These are phyloP conservation scores for Hedya salicella DNA, from an alignment of 2,888 invertebrate genomes.

Conservation along the genomic window DNA sequence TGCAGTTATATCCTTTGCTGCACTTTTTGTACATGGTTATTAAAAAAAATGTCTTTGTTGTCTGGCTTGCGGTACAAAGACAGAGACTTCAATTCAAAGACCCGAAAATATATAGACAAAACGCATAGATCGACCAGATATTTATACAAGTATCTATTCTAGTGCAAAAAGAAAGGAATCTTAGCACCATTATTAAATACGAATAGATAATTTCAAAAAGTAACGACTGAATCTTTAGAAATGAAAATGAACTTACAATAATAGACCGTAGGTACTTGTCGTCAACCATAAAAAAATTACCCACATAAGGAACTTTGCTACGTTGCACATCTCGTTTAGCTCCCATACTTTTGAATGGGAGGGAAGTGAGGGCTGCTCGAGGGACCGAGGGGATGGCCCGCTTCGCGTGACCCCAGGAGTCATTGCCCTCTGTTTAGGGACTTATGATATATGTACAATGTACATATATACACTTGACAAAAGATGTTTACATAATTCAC, in stretches of 20 bases:
- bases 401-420: constrained; percentile 31
- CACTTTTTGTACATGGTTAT: no score
- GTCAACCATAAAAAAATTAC: neutral
- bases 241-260: neutral
- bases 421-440: constrained; percentile 41
- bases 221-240: no score
- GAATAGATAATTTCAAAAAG: no score
- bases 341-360: constrained; percentile 32
- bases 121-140: no score
- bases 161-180: no score
- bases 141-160: no score
- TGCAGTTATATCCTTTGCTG: no score
- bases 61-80: neutral
- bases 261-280: neutral
- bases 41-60: no score
- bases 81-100: no score
- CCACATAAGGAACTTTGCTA: constrained; percentile 23
- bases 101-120: no score
- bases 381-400: constrained; percentile 34
- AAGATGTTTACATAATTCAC: constrained; percentile 16
- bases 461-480: constrained; percentile 4
- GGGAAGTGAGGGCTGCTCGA: constrained; percentile 28
- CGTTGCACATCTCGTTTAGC: constrained; percentile 26
- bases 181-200: no score
- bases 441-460: neutral